Base-by-base conservation (phyloP, 2,888 invertebrate genomes). In the Aphodius sticticus region DNA sequence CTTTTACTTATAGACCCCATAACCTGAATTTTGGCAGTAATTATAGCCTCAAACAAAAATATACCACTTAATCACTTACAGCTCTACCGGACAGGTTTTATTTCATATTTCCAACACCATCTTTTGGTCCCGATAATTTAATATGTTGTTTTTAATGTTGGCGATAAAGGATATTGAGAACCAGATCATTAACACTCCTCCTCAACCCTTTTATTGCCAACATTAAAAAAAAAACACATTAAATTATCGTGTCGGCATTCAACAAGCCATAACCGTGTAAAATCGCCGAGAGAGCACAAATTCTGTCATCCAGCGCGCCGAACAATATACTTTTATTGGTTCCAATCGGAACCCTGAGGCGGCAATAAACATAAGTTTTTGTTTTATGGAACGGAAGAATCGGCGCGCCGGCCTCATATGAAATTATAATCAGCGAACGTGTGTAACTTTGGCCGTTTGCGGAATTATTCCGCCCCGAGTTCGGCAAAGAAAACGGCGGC, bases 401-500 rank as follows among this genome's bases (percentile, higher is more conserved):
- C 53, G 53, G 26, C 26, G 26, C 26, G 26, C 26, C 26, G 26
- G 1, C 53, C 53, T 53, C 53, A 53, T 53, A 53, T 53, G 53
- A 53, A 53, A 53, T 53, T 53, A 53, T 53, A 53, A 53, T 53
- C 53, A 53, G 53, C 53, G 53, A 53, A 53, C 53, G 53, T 53
- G 53, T 53, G 53, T 53, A 53, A 53, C 53, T 53, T 53, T 53
- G 53, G 53, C 53, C 7, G 53, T 53, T 53, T 53, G 53, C 53
- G 53, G 53, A 53, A 53, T 53, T 53, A 53, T 53, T 53, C 53
- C 53, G 53, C 3, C 53, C 53, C 53, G 26, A 53, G 53, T 53
- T 26, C 74, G 74, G 35, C 71, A 35, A 71, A 16, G 71, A 71
- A 53, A 53, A 12, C 53, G 53, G 53, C 53, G 12, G 71, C 71